Conservation (phyloP, 2,113 vertebrate species). For the Columba livia region DNA sequence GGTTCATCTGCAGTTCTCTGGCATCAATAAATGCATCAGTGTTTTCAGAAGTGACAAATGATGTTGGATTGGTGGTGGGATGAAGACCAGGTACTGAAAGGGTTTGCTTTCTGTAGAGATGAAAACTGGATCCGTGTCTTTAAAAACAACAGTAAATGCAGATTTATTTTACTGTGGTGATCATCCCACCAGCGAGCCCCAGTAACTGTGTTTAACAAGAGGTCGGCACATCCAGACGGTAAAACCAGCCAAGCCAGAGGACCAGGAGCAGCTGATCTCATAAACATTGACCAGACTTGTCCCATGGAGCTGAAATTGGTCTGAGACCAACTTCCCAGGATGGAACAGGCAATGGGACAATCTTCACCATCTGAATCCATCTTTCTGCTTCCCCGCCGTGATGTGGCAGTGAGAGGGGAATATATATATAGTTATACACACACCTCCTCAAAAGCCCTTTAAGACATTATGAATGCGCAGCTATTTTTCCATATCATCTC, state of each 20-base stretch:
- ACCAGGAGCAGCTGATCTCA: background rate
- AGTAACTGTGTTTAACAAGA: background rate
- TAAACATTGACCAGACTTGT: background rate
- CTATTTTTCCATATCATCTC: background rate
- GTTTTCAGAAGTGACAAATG: background rate
- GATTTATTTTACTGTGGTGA: background rate
- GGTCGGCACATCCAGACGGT: background rate
- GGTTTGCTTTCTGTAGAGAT: background rate
- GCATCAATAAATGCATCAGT: rapidly evolving
- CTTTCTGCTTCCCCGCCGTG: background rate
- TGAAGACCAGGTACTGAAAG: background rate
- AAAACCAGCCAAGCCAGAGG: background rate
- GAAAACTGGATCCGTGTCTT: background rate
- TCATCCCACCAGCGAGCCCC: background rate
- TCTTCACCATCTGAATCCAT: background rate
- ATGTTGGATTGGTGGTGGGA: background rate
- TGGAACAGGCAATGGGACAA: background rate
- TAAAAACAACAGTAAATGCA: background rate
- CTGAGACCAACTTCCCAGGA: background rate
- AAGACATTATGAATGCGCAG: background rate
- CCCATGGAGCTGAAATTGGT: background rate
- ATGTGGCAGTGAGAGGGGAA: background rate
- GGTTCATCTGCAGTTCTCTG: background rate
- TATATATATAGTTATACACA: background rate
- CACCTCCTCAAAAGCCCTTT: background rate